Base-by-base conservation (phyloP, 2,113 vertebrate genomes). In the Tamias sibiricus region DNA sequence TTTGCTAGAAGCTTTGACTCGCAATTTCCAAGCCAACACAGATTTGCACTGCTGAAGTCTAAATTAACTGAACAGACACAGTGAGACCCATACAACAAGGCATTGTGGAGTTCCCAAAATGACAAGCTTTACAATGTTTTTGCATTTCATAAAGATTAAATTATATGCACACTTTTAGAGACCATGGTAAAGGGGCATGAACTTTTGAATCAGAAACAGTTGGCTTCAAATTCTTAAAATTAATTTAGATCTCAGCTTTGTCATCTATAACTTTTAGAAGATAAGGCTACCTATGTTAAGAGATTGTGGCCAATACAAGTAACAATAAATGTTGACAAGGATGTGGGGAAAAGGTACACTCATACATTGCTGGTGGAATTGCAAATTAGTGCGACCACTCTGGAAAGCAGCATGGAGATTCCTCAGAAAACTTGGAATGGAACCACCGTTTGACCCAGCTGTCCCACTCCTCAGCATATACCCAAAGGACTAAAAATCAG, bases 161-260 rank as follows among this genome's bases (percentile, higher is more conserved):
- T 24, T 64, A 35, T 10, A 81, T 19, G 42, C 0, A 11, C 32
- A 49, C n/a, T 26, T 85, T 12, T 2, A 30, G 35, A 40, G 9
- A 95, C 11, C 37, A 1, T 40, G 59, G 16, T 4, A 3, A n/a
- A 90, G 30, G 54, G 22, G 0, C 52, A 64, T 62, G 30, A 47
- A 13, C 20, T 90, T 84, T 80, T 14, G 81, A 77, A 16, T 90
- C 24, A 94, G 44, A 81, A 77, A 76, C 17, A 84, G 1, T 32
- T 28, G 75, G 30, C 10, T 82, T 76, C 19, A 75, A 81, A 37
- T 85, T 57, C 49, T 95, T 90, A n/a, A 96, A 84, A 59, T 86
- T 26, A 87, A 84, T 42, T 89, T 87, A 96, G 52, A 79, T 32
- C 30, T 79, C 59, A 68, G 12, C 35, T 59, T 82, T 35, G 37